These are phyloP conservation scores for Montipora foliosa DNA, from an alignment of 64 coral and sea anemone genomes.

Conservation along the genomic window DNA sequence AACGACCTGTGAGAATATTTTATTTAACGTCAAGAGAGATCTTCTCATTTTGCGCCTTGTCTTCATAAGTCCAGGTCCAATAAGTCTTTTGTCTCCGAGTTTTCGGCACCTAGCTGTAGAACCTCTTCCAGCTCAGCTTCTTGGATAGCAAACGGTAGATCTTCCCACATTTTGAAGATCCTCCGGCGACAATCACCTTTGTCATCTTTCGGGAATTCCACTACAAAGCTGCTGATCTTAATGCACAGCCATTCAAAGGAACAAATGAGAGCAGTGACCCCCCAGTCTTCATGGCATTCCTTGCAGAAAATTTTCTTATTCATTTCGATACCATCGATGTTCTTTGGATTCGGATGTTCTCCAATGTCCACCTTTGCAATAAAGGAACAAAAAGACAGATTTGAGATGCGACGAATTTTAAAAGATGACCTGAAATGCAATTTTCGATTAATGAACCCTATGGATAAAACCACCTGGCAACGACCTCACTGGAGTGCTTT, in stretches of 20 bases:
- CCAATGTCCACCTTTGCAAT: slow-evolving; percentile 5
- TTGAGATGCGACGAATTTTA: too few species aligned
- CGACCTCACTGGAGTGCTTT: too few species aligned
- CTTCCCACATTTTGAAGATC: slow-evolving; percentile 62
- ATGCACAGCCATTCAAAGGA: slow-evolving; percentile 43
- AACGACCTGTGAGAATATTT: too few species aligned
- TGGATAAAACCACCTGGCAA: too few species aligned
- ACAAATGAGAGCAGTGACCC: slow-evolving; percentile 35
- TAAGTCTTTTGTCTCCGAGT: neutral
- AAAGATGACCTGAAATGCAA: too few species aligned
- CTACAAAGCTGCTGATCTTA: slow-evolving; percentile 55
- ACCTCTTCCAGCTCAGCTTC: slow-evolving; percentile 28
- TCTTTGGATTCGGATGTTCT: slow-evolving; percentile 26
- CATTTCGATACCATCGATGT: slow-evolving; percentile 45
- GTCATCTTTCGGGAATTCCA: neutral
- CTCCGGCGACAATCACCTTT: neutral
- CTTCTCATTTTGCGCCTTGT: too few species aligned
- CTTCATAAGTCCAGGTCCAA: neutral
- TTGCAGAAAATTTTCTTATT: slow-evolving; percentile 50
- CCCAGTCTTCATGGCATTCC: slow-evolving; percentile 53
- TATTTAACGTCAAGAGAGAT: too few species aligned
- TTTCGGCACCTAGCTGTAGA: neutral
- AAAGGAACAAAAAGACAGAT: too few species aligned
- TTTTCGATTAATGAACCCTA: too few species aligned
- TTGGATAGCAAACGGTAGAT: slow-evolving; percentile 48